Evolutionary conservation across 2,888 invertebrate species (phyloP), one percentile per base, ranked within the genome.

Genomic region (Rotaria socialis): DNA sequence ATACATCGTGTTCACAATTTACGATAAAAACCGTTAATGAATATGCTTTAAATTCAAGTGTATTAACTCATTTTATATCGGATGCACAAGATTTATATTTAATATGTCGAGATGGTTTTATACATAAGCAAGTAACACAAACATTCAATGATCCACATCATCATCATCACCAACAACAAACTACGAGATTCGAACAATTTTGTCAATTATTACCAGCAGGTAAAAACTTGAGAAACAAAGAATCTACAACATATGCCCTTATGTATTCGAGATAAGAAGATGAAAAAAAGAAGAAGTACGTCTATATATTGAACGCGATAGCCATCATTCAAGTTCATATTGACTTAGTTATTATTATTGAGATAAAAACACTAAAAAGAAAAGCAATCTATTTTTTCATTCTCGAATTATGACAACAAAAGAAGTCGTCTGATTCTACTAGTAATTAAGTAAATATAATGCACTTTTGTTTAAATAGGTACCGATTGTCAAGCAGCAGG

Each of bases 11-110:
- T 80, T 80, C 80, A 80, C 80, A 80, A 80, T 80, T 80, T 80
- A 80, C 80, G 47, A 80, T 80, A 47, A 80, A 80, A 80, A 80
- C 80, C 11, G 80, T 80, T 80, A 80, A 80, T 80, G 80, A 80
- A 80, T 80, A 80, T 47, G 80, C 80, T 80, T 80, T 80, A n/a
- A 80, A 80, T 80, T 80, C 80, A 43, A 47, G 47, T 47, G 80
- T 80, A 24, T 47, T 80, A 47, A 80, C 80, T 11, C 80, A 80
- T 80, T 80, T 75, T 24, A 22, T 43, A 80, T 47, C 43, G 24
- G 80, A 80, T 47, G 24, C 43, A 47, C 80, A 80, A 80, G 80
- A 80, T 43, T 47, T 80, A 47, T 80, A 24, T 80, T 80, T 80
- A 80, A 80, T 80, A 80, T 80, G 80, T 80, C 22, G 80, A 7